Percentiles rank a stretch among this genome's conserved stretches.
Conservation (phyloP, 2,797 vertebrate species). For the Platyrinchus mystaceus region DNA sequence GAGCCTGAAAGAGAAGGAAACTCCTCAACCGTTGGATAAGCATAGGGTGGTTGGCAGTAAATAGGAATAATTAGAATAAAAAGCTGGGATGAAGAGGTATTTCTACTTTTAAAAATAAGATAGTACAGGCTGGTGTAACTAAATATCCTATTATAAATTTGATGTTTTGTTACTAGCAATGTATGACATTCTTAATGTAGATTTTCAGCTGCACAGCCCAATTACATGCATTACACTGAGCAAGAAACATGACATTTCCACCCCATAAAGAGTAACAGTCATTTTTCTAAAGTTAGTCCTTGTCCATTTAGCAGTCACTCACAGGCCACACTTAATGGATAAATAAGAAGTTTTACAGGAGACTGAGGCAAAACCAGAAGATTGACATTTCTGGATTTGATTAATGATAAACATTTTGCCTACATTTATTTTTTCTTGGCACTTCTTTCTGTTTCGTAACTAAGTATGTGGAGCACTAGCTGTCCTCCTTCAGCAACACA, state of each 20-base stretch:
- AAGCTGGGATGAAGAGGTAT: not conserved
- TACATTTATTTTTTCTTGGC: not conserved
- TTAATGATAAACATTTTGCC: not conserved
- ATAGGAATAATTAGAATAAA: not conserved
- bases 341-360: not conserved
- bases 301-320: not conserved
- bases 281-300: not conserved
- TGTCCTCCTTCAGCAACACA: not conserved
- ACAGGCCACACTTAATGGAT: not conserved
- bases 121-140: not conserved
- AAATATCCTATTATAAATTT: not conserved
- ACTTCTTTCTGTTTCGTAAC: not conserved
- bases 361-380: not conserved
- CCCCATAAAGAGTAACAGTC: not conserved
- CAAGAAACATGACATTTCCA: not conserved
- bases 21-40: not conserved
- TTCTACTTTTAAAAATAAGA: not conserved
- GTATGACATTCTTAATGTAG: not conserved
- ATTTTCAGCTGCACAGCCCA: not conserved
- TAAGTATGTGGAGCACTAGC: not conserved
- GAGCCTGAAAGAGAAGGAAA: not conserved
- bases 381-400: not conserved
- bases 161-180: not conserved
- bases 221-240: not conserved
- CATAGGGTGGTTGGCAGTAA: not conserved